Evolutionary conservation across 2,888 invertebrate species (phyloP), one percentile per base, ranked within the genome.

Genomic region (Dasypolia templi): DNA sequence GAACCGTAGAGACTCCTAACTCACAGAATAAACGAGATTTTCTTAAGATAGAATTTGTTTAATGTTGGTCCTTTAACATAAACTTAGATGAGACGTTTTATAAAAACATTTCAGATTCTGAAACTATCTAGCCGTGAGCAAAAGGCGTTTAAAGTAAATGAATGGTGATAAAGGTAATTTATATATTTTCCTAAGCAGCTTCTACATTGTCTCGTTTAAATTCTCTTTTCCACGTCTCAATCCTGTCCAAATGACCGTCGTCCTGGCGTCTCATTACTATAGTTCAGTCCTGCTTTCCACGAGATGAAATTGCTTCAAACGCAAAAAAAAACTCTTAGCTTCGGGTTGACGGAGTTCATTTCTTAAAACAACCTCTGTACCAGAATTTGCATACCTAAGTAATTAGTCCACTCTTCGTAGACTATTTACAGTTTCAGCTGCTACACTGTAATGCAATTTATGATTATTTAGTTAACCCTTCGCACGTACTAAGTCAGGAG

Each of bases 351-450:
- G 51, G 71, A 88, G 77, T 87, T 91, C 88, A 88, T 91, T 91
- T 89, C 87, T 83, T 83, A 76, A 87, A 90, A 88, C 84, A 88
- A 87, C 83, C 79, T 82, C 83, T 82, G 82, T 85, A 85, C 79
- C 72, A 73, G 70, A 85, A 91, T 91, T 91, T 87, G 84, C 89
- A 90, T 89, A 88, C 83, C 87, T 90, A 86, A 88, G 88, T 90
- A 91, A 91, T 92, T 91, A 91, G 88, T 85, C 72, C 81, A 87
- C 78, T 84, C 81, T 85, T 75, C 71, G 26, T 71, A 78, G 75
- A 79, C 78, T 78, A 79, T 83, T 86, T 82, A 72, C 75, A 79
- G 79, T 79, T 79, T 26, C 49, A 76, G 77, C 58, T 59, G 67
- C 68, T 80, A 67, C 53, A 68, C 65, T 76, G 75, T 76, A 80